Base-by-base conservation (phyloP, 1,140 invertebrate species). In the Portunus trituberculatus region DNA sequence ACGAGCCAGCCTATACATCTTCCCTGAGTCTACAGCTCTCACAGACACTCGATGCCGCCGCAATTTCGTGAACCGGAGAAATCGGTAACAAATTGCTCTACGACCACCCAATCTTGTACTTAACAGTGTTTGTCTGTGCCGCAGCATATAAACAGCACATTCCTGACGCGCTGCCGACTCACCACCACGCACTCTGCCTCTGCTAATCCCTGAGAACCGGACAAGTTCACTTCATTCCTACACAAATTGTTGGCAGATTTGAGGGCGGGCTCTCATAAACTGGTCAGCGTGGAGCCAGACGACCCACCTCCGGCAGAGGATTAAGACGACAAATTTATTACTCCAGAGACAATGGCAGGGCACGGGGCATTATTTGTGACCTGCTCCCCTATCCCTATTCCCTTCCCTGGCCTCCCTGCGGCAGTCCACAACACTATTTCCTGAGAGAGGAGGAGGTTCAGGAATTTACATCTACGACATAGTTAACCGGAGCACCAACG, bases 261-360 rank as follows among this genome's bases (percentile, higher is more conserved):
- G 88, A 91, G 93, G 93, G 45, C 84, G 29, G 59, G 32, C 82
- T 48, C 93, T 94, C 93, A 83, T 94, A 94, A 94, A 94, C 31
- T 94, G 93, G 93, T 94, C 93, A 91, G 88, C 32, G 59, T 31
- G 76, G 82, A 25, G 82, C 31, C 45, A 83, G 20, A 45, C 84
- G 32, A 46, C 25, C 88, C 93, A 45, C 87, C 93, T 88, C 88
- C 87, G 86, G 88, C 88, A 90, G 45, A 29, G 93, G 93, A 94
- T 94, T 94, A 94, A 91, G 52, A 91, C 59, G 93, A 94, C 93
- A 94, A 94, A 94, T 94, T 91, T 94, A 94, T 91, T 91, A n/a
- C 93, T 39, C 59, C 12, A 29, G 31, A 91, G 59, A 89, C 28
- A 89, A 91, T 83, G 20, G 59, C 7, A 8, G 52, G 45, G 67